Conservation (phyloP, 1,140 invertebrate species). For the Penaeus japonicus region DNA sequence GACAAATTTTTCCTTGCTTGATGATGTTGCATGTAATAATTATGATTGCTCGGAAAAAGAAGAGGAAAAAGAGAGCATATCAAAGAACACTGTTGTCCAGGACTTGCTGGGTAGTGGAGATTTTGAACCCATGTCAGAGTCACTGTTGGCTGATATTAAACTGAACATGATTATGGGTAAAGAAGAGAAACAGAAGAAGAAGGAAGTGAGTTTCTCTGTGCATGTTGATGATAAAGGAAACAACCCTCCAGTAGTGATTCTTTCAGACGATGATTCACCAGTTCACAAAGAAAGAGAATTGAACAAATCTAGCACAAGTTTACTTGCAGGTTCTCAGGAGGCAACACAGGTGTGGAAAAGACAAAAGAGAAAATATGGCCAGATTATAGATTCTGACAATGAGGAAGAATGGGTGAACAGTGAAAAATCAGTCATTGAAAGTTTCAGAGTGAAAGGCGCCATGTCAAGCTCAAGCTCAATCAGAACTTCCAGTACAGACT, state of each 20-base stretch:
- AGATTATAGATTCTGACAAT: not conserved
- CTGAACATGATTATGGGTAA: not conserved
- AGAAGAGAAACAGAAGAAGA: not conserved
- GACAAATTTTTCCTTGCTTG: conserved; percentile 6
- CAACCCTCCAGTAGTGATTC: no score
- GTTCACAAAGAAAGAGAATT: not conserved
- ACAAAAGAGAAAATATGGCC: not conserved
- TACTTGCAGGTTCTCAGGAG: not conserved
- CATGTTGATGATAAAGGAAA: not conserved
- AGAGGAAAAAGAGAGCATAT: not conserved
- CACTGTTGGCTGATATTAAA: conserved; percentile 15
- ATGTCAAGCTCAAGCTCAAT: no score
- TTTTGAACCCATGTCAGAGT: conserved; percentile 21
- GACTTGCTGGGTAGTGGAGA: conserved; percentile 23
- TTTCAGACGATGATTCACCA: not conserved
- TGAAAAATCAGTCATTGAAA: no score
- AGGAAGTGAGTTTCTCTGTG: not conserved
- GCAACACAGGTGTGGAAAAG: not conserved
- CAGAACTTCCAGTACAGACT: no score
- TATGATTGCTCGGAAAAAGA: not conserved
- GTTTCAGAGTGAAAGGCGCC: no score
- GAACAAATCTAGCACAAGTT: not conserved
- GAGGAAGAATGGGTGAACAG: not conserved
- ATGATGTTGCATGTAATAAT: not conserved
- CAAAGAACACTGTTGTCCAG: not conserved